Conservation (phyloP, 2,113 vertebrate species). For the Cyprinodon variegatus region DNA sequence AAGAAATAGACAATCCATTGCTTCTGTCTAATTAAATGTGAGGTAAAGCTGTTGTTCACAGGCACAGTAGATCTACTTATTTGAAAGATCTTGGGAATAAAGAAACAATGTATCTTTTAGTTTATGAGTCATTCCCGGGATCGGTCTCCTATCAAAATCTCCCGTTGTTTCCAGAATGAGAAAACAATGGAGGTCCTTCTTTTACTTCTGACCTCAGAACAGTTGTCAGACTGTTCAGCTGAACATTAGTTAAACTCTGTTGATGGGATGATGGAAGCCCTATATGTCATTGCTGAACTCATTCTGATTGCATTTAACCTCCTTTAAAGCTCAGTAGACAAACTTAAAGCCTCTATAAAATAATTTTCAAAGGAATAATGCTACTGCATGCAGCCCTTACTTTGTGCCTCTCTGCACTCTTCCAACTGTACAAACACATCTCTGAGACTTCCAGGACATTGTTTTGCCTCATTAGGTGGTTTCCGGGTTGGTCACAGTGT, state of each 20-base stretch:
- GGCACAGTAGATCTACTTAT: constrained; percentile 50
- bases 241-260: constrained; percentile 64
- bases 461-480: constrained; percentile 65
- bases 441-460: constrained; percentile 71
- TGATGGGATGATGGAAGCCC: constrained; percentile 58
- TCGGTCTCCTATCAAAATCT: constrained; percentile 51
- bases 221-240: constrained; percentile 59
- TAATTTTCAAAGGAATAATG: not conserved
- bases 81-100: constrained; percentile 46
- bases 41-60: constrained; percentile 50
- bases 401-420: constrained; percentile 25
- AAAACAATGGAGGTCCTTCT: constrained; percentile 72
- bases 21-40: constrained; percentile 50
- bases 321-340: constrained; percentile 6
- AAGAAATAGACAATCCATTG: constrained; percentile 12
- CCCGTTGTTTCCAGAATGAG: constrained; percentile 70
- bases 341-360: not conserved
- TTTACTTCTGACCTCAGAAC: constrained; percentile 56
- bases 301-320: constrained; percentile 47
- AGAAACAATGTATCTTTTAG: constrained; percentile 62
- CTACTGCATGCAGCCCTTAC: not conserved
- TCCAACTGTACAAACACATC: constrained; percentile 65
- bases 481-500: constrained; percentile 65
- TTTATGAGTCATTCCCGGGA: constrained; percentile 68
- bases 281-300: constrained; percentile 64